Evolutionary conservation across 2,797 vertebrate genomes (phyloP).

Genomic region (Danio albolineatus): DNA sequence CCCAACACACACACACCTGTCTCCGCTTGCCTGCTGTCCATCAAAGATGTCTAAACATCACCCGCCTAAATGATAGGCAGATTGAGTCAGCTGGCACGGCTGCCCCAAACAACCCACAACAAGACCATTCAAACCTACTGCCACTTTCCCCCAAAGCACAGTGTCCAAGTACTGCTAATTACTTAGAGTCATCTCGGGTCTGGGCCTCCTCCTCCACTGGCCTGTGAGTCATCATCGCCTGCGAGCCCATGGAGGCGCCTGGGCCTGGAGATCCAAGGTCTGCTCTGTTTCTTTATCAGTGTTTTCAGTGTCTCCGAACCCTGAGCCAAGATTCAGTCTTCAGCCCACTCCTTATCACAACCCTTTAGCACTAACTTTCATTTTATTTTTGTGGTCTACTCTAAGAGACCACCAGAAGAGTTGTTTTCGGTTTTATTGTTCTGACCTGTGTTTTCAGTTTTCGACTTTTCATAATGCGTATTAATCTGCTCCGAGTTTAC

Average conservation of each 20-base stretch:
- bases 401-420: conserved; percentile 6
- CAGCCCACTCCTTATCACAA: conserved; percentile 42
- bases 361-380: conserved; percentile 6
- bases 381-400: not conserved
- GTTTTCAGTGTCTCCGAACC: conserved; percentile 37
- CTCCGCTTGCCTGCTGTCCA: conserved; percentile 52
- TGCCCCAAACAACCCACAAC: conserved; percentile 30
- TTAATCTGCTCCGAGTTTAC: conserved; percentile 72
- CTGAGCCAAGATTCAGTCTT: conserved; percentile 54
- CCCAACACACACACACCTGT: conserved; percentile 64
- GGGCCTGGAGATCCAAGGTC: conserved; percentile 32
- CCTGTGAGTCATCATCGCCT: conserved; percentile 57
- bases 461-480: conserved; percentile 43
- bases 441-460: conserved; percentile 36
- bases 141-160: conserved; percentile 1
- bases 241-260: conserved; percentile 17
- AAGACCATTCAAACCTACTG: conserved; percentile 21
- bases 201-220: conserved; percentile 25
- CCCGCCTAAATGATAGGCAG: conserved; percentile 36
- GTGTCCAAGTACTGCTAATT: conserved; percentile 38
- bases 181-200: conserved; percentile 30
- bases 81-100: conserved; percentile 52
- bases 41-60: conserved; percentile 67
- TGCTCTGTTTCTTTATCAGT: conserved; percentile 55
- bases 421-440: conserved; percentile 9